These are phyloP conservation scores for Pomatostomus ruficeps DNA, from an alignment of 2,113 vertebrate genomes.

Conservation along the genomic window DNA sequence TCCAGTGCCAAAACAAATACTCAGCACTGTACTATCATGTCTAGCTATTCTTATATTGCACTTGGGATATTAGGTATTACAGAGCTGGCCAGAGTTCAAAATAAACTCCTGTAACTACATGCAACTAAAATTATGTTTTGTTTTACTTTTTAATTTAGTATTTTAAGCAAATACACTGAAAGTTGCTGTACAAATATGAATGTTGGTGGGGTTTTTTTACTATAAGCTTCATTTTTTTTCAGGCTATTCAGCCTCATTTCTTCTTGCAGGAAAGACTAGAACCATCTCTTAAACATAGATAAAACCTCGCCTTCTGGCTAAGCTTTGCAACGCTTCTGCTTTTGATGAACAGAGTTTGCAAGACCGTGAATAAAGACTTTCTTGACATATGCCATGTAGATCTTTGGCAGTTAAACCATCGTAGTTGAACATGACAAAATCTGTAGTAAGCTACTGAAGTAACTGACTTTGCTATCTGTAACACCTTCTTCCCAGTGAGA, in stretches of 20 bases:
- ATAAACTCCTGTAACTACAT: conserved; percentile 17
- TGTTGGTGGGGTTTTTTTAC: background rate
- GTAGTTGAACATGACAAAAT: background rate
- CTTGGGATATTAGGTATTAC: background rate
- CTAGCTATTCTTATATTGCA: background rate
- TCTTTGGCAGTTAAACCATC: background rate
- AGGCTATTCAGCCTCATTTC: background rate
- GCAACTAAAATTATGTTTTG: background rate
- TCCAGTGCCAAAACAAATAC: background rate
- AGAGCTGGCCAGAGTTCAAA: conserved; percentile 3
- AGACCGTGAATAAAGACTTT: background rate
- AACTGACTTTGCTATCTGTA: background rate
- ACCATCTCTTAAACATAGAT: background rate
- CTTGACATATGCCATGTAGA: background rate
- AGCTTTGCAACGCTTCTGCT: background rate
- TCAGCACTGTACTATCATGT: background rate
- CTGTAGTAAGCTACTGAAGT: background rate
- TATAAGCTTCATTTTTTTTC: background rate
- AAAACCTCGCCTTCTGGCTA: background rate
- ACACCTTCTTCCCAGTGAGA: background rate
- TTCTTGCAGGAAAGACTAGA: background rate
- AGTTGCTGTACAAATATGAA: background rate
- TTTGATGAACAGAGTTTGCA: background rate
- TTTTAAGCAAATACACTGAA: conserved; percentile 3
- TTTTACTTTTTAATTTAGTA: conserved; percentile 18